Conservation (phyloP, 2,797 vertebrate genomes). For the Trichosurus vulpecula region DNA sequence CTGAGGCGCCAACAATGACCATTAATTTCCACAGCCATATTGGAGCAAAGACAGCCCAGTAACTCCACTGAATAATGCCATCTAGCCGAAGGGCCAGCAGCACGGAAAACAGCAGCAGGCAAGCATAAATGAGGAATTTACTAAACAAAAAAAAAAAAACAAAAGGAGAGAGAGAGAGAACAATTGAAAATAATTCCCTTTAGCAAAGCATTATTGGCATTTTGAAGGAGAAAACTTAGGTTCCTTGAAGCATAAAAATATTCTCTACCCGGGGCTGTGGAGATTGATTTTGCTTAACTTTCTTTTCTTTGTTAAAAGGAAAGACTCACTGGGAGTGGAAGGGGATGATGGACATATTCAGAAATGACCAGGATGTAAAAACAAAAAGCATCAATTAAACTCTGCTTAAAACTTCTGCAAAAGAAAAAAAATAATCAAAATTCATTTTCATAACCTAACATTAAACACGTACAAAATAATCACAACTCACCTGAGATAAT, state of each 20-base stretch:
- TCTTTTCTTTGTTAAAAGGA: not conserved
- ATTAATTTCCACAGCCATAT: conserved; percentile 99
- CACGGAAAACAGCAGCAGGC: conserved; percentile 97
- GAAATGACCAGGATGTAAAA: not conserved
- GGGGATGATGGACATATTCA: not conserved
- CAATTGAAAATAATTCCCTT: conserved; percentile 53
- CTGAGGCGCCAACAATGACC: conserved; percentile 96
- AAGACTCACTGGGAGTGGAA: not conserved
- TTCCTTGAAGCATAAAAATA: conserved; percentile 33
- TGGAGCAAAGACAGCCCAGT: conserved; percentile 98
- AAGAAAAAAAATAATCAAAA: conserved; percentile 4
- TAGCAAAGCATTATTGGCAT: conserved; percentile 43
- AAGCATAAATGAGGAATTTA: conserved; percentile 99
- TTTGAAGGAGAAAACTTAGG: conserved; percentile 6
- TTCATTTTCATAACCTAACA: not conserved
- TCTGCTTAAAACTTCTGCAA: not conserved
- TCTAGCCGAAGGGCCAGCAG: conserved; percentile 94
- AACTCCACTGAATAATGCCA: conserved; percentile 97
- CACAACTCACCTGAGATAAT: not conserved
- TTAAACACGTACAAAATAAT: not conserved
- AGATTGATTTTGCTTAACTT: not conserved
- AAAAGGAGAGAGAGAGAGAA: conserved; percentile 60
- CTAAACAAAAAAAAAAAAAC: conserved; percentile 79
- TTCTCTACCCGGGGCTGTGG: not conserved
- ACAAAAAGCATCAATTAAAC: not conserved